Evolutionary conservation across 2,888 invertebrate species (phyloP), one percentile per base, ranked within the genome.

Genomic region (Mythimna ferrago): DNA sequence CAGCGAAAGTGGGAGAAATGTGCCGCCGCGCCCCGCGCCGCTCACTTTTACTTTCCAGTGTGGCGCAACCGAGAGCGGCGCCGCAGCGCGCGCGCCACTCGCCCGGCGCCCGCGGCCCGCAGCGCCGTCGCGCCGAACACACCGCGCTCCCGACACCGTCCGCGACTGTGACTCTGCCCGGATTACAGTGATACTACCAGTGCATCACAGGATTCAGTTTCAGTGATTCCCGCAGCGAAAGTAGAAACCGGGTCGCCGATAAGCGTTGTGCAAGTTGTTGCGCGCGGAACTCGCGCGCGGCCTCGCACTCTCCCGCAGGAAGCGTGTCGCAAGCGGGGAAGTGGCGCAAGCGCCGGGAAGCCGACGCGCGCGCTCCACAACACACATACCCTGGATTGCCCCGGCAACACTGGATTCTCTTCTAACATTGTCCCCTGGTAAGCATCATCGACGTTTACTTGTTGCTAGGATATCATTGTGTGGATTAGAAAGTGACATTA

Each of bases 1-100:
- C 93, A 93, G 95, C 94, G 96, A 96, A 96, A 96, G 96, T 96
- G 96, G 96, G 95, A 96, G 96, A 96, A 96, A 96, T 95, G 96
- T 92, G 90, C 89, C 90, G 90, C 91, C 94, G 93, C 94, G 93
- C 93, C 93, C 94, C 93, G 94, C 94, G 92, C 94, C 93, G 91
- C 93, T 95, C 93, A 96, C 95, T 95, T 96, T 96, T 96, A 96
- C 96, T 96, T 96, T 96, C 95, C 91, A 94, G 92, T 93, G 94
- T 95, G 96, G 94, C 96, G 96, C 95, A 96, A 95, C 94, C 93
- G 93, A 92, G 91, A 90, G 92, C 93, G 93, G 92, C 93, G 93
- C 94, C 91, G 88, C 88, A 89, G 89, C 89, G 92, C 92, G 92
- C 92, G 92, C 93, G 95, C 94, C 96, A 95, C 95, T 95, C 95